phyloP scores from a whole-genome alignment of 2,113 vertebrate genomes.

The Entomyzon cyanotis region DNA sequence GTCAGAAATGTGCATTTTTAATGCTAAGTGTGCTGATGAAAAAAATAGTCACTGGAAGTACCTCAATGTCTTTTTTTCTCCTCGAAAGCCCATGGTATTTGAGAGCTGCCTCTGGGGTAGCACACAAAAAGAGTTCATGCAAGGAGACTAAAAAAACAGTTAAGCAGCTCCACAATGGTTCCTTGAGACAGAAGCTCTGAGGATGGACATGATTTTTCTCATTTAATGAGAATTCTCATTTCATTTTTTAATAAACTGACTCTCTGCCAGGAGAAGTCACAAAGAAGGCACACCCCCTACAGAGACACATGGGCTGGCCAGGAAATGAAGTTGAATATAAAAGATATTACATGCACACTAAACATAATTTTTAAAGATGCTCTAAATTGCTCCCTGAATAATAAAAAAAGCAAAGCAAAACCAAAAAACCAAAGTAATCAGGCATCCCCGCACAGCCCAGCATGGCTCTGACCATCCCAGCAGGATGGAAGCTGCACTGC shows the following conservation, averaged over 20 bases:
- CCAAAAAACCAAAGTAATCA: neutral
- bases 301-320: neutral
- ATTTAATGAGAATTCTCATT: neutral
- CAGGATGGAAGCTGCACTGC: accelerated
- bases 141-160: neutral
- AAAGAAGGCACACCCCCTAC: neutral
- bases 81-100: neutral
- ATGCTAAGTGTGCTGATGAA: neutral
- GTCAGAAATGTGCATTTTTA: neutral
- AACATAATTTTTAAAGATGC: neutral
- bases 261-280: neutral
- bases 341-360: neutral
- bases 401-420: neutral
- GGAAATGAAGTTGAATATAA: neutral
- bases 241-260: neutral
- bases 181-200: neutral
- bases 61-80: neutral
- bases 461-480: neutral
- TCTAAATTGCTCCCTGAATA: neutral
- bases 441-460: neutral
- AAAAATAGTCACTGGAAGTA: neutral
- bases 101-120: neutral
- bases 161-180: neutral
- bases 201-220: neutral
- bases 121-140: neutral